These are phyloP conservation scores for Hemibates koningsi DNA, from an alignment of 2,113 vertebrate genomes.

Conservation along the genomic window DNA sequence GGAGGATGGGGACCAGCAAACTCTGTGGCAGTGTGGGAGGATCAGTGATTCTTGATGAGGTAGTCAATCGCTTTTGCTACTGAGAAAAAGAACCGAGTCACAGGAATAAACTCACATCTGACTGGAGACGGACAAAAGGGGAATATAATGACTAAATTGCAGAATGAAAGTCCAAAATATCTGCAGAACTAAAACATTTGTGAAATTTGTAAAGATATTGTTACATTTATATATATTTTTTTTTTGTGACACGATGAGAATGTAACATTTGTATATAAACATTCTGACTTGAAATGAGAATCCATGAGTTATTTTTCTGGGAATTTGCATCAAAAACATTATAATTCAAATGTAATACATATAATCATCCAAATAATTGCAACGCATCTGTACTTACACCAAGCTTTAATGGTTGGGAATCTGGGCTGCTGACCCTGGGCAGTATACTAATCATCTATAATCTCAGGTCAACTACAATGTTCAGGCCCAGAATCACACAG, in stretches of 20 bases:
- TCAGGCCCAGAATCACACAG: neutral
- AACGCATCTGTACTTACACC: neutral
- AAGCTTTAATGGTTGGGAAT: neutral
- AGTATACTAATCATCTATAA: neutral
- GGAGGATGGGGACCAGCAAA: constrained; percentile 38
- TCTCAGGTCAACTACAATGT: neutral
- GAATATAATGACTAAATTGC: neutral
- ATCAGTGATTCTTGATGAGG: constrained; percentile 14
- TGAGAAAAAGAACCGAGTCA: neutral
- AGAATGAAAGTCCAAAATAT: neutral
- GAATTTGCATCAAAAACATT: neutral
- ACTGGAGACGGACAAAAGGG: neutral
- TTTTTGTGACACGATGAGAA: neutral
- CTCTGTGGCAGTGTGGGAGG: neutral
- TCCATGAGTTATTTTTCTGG: neutral
- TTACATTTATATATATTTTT: neutral
- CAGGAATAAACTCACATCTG: neutral
- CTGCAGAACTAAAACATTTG: neutral
- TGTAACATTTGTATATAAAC: neutral
- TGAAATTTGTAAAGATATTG: neutral
- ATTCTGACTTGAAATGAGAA: neutral
- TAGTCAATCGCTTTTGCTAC: neutral
- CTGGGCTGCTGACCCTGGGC: neutral
- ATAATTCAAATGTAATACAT: neutral
- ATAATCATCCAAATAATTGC: neutral